Evolutionary conservation across 2,797 vertebrate genomes (phyloP), one percentile per base, ranked within the genome.

Genomic region (Acipenser ruthenus): DNA sequence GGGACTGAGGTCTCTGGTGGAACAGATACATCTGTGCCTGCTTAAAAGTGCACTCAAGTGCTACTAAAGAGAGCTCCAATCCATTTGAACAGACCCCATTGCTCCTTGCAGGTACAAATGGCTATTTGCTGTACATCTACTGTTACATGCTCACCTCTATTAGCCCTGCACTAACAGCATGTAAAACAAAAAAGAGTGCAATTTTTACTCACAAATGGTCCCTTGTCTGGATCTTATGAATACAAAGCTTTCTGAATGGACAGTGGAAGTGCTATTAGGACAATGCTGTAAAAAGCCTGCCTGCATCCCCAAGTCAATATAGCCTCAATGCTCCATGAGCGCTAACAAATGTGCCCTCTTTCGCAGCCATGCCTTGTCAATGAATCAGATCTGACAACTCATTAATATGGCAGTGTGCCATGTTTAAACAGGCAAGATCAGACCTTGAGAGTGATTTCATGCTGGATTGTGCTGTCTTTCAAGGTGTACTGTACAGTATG

Each of bases 81-180:
- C 75, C 82, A 77, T 80, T 71, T 84, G 85, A 84, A 75, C 63
- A 64, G 73, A 68, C 72, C 79, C 83, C 73, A 80, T 86, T 82
- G 82, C 80, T 84, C 76, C 78, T 84, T 79, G 86, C 87, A 91
- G 91, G 88, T 93, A 94, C 92, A 95, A 95, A 96, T 93, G 90
- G 91, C 85, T 86, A 87, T 94, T 92, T 94, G 91, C 88, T 94
- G 91, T 94, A 93, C 88, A 90, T 89, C 84, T 88, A 89, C 75
- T 72, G 88, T 82, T 84, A 84, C 90, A 88, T 77, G 80, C 87
- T 86, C 87, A 84, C 84, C 83, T 89, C 86, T 79, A 85, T 71
- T 78, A 73, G 75, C 71, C 82, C 79, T 81, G 84, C 86, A 77
- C 84, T 87, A 87, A 90, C 89, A 93, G 86, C 87, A 86, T 91